Evolutionary conservation across 2,797 vertebrate genomes (phyloP).

Genomic region (Podarcis siculus): DNA sequence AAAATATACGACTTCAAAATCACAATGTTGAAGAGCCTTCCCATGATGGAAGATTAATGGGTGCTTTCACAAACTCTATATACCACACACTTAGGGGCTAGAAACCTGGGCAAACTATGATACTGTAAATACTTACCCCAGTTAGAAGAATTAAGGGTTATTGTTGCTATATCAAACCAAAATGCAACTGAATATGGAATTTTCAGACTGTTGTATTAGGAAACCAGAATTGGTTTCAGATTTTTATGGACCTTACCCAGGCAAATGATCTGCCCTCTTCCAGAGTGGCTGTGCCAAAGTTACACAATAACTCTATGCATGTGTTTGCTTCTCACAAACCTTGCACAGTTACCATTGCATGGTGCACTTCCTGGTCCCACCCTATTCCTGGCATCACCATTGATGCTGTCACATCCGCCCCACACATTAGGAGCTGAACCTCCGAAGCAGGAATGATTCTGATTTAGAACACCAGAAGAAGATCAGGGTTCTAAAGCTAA

Average conservation of each 20-base stretch:
- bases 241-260: neutral
- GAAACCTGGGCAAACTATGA: too few relatives aligned
- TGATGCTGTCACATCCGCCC: neutral
- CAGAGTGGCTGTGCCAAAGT: neutral
- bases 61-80: too few relatives aligned
- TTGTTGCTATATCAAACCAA: constrained; percentile 2
- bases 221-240: neutral
- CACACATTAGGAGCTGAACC: neutral
- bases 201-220: neutral
- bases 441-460: neutral
- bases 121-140: too few relatives aligned
- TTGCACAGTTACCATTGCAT: neutral
- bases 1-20: too few relatives aligned
- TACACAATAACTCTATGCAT: neutral
- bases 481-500: too few relatives aligned
- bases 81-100: too few relatives aligned
- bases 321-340: neutral
- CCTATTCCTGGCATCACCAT: neutral
- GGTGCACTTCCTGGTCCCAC: neutral
- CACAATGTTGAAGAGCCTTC: too few relatives aligned
- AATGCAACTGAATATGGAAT: neutral
- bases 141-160: too few relatives aligned
- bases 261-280: neutral
- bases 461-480: too few relatives aligned
- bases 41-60: too few relatives aligned